Evolutionary conservation across 2,113 vertebrate genomes (phyloP).

Genomic region (Engystomops pustulosus): DNA sequence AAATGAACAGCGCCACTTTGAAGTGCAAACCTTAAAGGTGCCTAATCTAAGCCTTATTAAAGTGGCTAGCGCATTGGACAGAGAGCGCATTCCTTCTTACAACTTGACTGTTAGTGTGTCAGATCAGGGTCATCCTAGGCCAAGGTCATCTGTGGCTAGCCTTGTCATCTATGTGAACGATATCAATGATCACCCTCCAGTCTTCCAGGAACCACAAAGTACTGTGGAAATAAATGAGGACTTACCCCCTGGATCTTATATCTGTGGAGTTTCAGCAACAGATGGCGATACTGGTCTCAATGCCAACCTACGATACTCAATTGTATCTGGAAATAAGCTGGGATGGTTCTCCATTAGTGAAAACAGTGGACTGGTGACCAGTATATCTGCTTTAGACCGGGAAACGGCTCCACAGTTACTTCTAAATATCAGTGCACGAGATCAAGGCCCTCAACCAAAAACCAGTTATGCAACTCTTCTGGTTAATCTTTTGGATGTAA

Average conservation of each 20-base stretch:
- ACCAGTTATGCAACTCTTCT: conserved; percentile 89
- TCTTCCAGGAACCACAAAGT: conserved; percentile 88
- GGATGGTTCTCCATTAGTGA: conserved; percentile 96
- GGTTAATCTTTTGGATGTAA: conserved; percentile 90
- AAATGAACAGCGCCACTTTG: conserved; percentile 95
- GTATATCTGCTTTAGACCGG: conserved; percentile 79
- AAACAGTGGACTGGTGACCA: conserved; percentile 94
- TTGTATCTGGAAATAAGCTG: conserved; percentile 91
- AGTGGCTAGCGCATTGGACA: conserved; percentile 91
- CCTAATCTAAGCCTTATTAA: conserved; percentile 96
- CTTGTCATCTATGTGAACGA: conserved; percentile 97
- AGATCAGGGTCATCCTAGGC: conserved; percentile 81
- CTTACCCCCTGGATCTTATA: conserved; percentile 90
- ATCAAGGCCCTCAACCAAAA: conserved; percentile 94
- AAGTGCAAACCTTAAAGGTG: conserved; percentile 94
- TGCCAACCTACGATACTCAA: conserved; percentile 92
- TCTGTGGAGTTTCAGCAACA: conserved; percentile 92
- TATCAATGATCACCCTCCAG: conserved; percentile 94
- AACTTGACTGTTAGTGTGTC: conserved; percentile 96
- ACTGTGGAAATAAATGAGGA: conserved; percentile 91
- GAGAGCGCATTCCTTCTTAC: conserved; percentile 94
- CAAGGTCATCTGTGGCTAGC: conserved; percentile 92
- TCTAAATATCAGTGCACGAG: conserved; percentile 93
- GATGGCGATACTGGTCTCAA: conserved; percentile 96
- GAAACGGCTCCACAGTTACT: conserved; percentile 87